A percentile compares a stretch with the other conserved stretches of the same genome.
These are phyloP conservation scores for Pongo abelii DNA, from an alignment of 2,113 vertebrate species.

Conservation along the genomic window DNA sequence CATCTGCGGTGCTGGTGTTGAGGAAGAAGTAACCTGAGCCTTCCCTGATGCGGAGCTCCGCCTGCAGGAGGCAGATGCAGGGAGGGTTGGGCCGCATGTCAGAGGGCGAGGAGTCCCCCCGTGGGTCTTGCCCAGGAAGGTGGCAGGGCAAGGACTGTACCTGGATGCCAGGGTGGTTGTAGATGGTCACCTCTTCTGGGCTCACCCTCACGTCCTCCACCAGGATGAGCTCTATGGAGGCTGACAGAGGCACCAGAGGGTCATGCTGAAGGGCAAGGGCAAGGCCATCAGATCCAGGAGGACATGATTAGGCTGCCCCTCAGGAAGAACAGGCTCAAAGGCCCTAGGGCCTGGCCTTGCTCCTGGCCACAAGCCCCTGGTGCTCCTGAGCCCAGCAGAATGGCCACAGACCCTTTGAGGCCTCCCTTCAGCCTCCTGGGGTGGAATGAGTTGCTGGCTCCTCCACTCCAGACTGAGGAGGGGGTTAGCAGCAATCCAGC, in stretches of 20 bases:
- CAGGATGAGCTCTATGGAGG: slow-evolving; percentile 92
- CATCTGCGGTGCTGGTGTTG: slow-evolving; percentile 88
- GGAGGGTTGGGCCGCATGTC: not conserved
- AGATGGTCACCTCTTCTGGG: slow-evolving; percentile 89
- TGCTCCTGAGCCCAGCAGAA: not conserved
- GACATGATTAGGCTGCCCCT: not conserved
- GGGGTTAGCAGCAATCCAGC: not conserved
- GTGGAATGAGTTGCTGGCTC: not conserved
- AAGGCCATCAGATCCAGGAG: not conserved
- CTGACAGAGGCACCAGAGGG: slow-evolving; percentile 86
- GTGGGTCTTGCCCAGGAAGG: rapidly evolving
- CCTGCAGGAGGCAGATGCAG: slow-evolving; percentile 80
- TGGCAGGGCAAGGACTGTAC: slow-evolving; percentile 76
- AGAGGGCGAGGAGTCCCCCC: rapidly evolving
- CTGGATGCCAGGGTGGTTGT: slow-evolving; percentile 92
- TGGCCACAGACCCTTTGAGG: not conserved
- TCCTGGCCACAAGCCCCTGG: not conserved
- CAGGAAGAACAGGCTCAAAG: not conserved
- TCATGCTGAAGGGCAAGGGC: slow-evolving; percentile 83
- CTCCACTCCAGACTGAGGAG: too few relatives aligned
- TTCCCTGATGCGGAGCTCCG: slow-evolving; percentile 87
- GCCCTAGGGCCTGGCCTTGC: not conserved
- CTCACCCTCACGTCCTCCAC: slow-evolving; percentile 93
- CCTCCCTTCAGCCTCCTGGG: not conserved
- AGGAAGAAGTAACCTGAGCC: slow-evolving; percentile 97